These are phyloP conservation scores for Apantesis nais DNA, from an alignment of 2,888 invertebrate species.

Conservation along the genomic window DNA sequence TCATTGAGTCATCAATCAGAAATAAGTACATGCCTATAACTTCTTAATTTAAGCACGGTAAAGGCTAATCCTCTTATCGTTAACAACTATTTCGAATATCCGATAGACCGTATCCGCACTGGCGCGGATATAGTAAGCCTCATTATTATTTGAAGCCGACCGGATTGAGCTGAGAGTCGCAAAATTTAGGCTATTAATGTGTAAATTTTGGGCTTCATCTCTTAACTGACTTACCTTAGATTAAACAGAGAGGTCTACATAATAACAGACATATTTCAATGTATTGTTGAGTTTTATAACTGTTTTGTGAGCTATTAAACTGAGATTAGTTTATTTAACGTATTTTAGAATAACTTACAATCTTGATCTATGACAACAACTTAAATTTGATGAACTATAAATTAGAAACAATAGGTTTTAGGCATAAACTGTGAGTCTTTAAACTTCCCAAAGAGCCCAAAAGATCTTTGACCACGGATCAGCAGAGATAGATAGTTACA, in stretches of 20 bases:
- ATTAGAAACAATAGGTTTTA: neutral
- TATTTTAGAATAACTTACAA: neutral
- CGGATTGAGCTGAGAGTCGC: slow-evolving; percentile 33
- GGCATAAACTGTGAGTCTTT: neutral
- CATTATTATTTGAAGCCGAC: slow-evolving; percentile 31
- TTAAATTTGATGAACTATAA: slow-evolving; percentile 1
- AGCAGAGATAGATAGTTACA: too few species aligned
- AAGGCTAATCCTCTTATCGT: slow-evolving; percentile 22
- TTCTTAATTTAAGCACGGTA: slow-evolving; percentile 3
- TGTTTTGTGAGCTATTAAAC: slow-evolving; percentile 18
- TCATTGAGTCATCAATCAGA: neutral
- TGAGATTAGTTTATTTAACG: slow-evolving; percentile 8
- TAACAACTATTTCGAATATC: slow-evolving; percentile 30
- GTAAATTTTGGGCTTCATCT: slow-evolving; percentile 43
- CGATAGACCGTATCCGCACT: slow-evolving; percentile 37
- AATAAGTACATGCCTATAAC: slow-evolving; percentile 4
- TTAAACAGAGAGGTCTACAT: slow-evolving; percentile 29
- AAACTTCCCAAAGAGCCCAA: neutral
- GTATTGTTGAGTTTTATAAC: slow-evolving; percentile 39
- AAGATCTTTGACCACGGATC: too few species aligned
- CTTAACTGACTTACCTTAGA: slow-evolving; percentile 39
- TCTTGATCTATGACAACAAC: neutral
- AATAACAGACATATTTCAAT: slow-evolving; percentile 40
- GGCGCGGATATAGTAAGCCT: slow-evolving; percentile 33
- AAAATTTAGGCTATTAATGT: slow-evolving; percentile 46